phyloP scores from a whole-genome alignment of 2,113 vertebrate species.

The Trogon melanurus region DNA sequence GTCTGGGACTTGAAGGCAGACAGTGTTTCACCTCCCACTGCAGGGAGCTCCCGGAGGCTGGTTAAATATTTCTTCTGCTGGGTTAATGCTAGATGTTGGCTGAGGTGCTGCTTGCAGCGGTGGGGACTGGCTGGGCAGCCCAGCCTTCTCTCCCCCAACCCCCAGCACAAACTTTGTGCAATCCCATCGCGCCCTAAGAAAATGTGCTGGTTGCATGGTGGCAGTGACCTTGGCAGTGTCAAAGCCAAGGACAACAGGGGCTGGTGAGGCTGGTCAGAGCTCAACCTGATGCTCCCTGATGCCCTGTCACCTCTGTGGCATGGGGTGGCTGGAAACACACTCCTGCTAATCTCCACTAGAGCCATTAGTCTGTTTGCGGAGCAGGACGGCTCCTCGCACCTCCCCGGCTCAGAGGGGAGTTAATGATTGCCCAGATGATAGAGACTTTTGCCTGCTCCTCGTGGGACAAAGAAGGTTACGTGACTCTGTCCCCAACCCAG shows the following conservation, averaged over 20 bases:
- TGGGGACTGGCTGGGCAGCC: neutral
- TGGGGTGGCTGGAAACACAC: neutral
- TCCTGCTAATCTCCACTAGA: neutral
- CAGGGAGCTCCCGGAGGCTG: neutral
- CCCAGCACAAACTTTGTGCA: neutral
- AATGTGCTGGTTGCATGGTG: neutral
- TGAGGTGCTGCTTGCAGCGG: neutral
- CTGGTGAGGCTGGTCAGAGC: neutral
- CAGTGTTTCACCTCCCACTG: fast-evolving
- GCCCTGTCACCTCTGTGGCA: neutral
- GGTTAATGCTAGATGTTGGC: neutral
- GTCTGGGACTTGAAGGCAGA: neutral
- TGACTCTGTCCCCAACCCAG: neutral
- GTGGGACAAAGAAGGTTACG: neutral
- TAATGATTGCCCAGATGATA: slow-evolving; percentile 1
- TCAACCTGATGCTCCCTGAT: neutral
- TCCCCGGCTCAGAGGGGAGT: neutral
- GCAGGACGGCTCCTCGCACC: neutral
- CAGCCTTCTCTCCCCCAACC: neutral
- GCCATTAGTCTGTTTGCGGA: slow-evolving; percentile 5
- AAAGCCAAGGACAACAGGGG: neutral
- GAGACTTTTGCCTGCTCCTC: neutral
- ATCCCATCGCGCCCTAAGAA: neutral
- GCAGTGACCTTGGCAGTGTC: neutral
- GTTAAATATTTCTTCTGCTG: slow-evolving; percentile 8